Base-by-base conservation (phyloP, 2,888 invertebrate species). In the Dryocosmus kuriphilus region DNA sequence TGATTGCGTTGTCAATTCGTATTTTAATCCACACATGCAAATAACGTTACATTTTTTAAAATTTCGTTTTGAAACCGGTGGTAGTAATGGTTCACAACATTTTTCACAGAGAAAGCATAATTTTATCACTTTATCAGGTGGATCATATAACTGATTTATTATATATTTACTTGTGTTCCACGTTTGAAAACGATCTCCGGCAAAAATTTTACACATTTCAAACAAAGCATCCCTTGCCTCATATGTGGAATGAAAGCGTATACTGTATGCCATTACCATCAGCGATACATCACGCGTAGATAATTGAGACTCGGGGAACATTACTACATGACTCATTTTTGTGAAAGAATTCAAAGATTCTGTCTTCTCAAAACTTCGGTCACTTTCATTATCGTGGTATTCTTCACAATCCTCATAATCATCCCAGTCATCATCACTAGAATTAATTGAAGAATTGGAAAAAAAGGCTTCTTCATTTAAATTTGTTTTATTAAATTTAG, bases 31-130 rank as follows among this genome's bases (percentile, higher is more conserved):
- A 35, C 35, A 35, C 0, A 9, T 35, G 35, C 35, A 35, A 35
- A 1, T 60, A 27, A 65, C 35, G 14, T 63, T 30, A 67, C 67
- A 76, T 24, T 65, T 76, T 76, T 76, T 63, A 46, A 76, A 76
- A 9, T 32, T 57, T 22, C 14, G 7, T 65, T 67, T 67, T 32
- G 76, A 55, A 24, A 76, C 22, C 14, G 67, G 38, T 55, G 76
- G 76, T n/a, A 71, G n/a, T 24, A 67, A 35, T 16, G 67, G 32
- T 24, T 67, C 22, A 55, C 9, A 76, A 62, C 76, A 76, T 55
- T 67, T 35, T 24, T n/a, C 27, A 57, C 76, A 76, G 1, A 76
- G 6, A 38, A 71, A 76, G 27, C 76, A 76, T 60, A 76, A 65
- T 7, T 16, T 46, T 11, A 76, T 67, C 1, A 35, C 38, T 62